These are phyloP conservation scores for Microctonus brassicae DNA, from an alignment of 2,888 invertebrate genomes.

Conservation along the genomic window DNA sequence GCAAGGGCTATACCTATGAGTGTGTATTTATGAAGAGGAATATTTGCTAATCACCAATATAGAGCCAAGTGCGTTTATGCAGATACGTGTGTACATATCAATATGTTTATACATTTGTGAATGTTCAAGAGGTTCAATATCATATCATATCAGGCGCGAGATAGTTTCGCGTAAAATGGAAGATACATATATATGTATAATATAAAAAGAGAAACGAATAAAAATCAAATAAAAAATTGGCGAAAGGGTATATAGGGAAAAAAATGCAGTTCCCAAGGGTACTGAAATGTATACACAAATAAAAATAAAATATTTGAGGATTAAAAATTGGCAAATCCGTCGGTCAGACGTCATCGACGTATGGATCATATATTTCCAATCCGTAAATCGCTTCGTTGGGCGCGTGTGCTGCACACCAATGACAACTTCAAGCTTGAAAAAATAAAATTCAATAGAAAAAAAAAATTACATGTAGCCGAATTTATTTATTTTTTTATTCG, in stretches of 20 bases:
- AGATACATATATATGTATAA: slow-evolving; percentile 10
- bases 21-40: neutral
- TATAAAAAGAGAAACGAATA: slow-evolving; percentile 19
- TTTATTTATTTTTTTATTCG: slow-evolving; percentile 2
- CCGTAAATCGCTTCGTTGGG: slow-evolving; percentile 48
- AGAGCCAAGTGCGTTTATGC: slow-evolving; percentile 47
- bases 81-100: slow-evolving; percentile 22
- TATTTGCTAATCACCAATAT: slow-evolving; percentile 62
- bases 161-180: neutral
- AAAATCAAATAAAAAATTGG: slow-evolving; percentile 34
- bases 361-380: slow-evolving; percentile 56
- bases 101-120: slow-evolving; percentile 9
- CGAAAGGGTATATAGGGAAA: neutral
- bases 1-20: neutral
- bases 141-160: slow-evolving; percentile 9
- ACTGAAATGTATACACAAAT: neutral
- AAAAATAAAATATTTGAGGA: slow-evolving; percentile 56
- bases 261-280: neutral
- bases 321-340: slow-evolving; percentile 69
- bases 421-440: slow-evolving; percentile 27
- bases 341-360: slow-evolving; percentile 66
- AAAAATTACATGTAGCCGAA: slow-evolving; percentile 14
- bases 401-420: neutral
- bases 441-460: slow-evolving; percentile 30
- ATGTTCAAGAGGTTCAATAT: slow-evolving; percentile 17